A percentile compares a stretch with the other conserved stretches of the same genome.
Conservation (phyloP, 1,140 invertebrate genomes). For the Leptinotarsa lineolata region DNA sequence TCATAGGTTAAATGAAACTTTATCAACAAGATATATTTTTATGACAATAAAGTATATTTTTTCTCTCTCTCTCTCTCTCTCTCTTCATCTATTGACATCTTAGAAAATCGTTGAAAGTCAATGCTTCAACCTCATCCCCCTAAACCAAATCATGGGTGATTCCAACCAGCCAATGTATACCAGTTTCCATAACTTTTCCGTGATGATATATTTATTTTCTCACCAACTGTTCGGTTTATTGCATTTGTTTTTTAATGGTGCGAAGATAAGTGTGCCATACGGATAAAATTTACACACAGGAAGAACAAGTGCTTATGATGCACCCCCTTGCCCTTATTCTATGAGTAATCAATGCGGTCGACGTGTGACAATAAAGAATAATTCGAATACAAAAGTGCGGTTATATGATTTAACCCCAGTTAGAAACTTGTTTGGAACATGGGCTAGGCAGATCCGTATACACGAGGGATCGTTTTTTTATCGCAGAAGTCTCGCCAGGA, state of each 20-base stretch:
- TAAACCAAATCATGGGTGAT: no score
- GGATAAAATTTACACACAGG: slow-evolving; percentile 11
- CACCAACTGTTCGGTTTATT: slow-evolving; percentile 21
- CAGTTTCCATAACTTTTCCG: not conserved
- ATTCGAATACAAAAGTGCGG: slow-evolving; percentile 27
- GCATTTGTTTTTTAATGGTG: slow-evolving; percentile 23
- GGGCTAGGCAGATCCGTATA: not conserved
- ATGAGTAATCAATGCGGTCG: slow-evolving; percentile 19
- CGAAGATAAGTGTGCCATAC: slow-evolving; percentile 22
- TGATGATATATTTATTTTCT: slow-evolving; percentile 19
- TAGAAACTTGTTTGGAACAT: slow-evolving; percentile 24
- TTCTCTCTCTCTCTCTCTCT: no score
- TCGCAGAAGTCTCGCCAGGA: not conserved
- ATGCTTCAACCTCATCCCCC: no score
- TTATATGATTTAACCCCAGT: slow-evolving; percentile 26
- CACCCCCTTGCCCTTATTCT: slow-evolving; percentile 10
- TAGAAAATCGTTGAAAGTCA: no score
- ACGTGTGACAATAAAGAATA: slow-evolving; percentile 29
- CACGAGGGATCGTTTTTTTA: not conserved
- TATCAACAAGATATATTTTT: no score
- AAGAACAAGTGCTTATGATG: slow-evolving; percentile 12
- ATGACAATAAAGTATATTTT: no score
- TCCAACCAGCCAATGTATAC: not conserved
- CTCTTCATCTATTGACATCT: no score
- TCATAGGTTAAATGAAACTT: no score